Percentiles rank a stretch among this genome's conserved stretches.
Evolutionary conservation across 1,140 invertebrate species (phyloP).

Genomic region (Lasioglossum albipes): DNA sequence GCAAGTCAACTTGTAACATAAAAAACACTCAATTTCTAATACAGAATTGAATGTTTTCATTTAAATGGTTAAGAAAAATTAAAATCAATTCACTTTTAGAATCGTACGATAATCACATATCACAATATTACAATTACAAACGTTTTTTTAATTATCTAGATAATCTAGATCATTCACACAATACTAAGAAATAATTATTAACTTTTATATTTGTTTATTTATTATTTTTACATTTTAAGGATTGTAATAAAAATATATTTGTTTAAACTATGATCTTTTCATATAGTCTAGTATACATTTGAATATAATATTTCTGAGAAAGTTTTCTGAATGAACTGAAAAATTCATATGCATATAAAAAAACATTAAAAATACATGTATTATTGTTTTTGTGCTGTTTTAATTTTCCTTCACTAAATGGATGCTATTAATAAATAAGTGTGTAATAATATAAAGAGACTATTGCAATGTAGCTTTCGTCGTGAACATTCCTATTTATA

Average conservation of each 20-base stretch:
- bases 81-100: too few species aligned
- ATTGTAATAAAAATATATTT: slow-evolving; percentile 4
- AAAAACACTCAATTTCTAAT: too few species aligned
- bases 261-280: slow-evolving; percentile 3
- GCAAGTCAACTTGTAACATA: too few species aligned
- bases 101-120: too few species aligned
- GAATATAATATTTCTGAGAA: background rate
- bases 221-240: background rate
- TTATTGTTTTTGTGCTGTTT: too few species aligned
- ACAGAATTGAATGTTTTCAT: too few species aligned
- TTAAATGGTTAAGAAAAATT: too few species aligned
- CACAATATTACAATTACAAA: too few species aligned
- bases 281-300: background rate
- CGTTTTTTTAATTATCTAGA: background rate
- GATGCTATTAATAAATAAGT: too few species aligned
- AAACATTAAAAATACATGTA: too few species aligned
- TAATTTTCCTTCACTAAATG: too few species aligned
- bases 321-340: background rate
- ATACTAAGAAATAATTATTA: background rate
- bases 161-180: background rate
- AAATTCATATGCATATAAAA: background rate
- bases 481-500: background rate
- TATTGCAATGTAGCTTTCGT: background rate
- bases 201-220: background rate
- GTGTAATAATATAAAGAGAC: background rate